Evolutionary conservation across 2,797 vertebrate species (phyloP).

Genomic region (Gastrophryne carolinensis): DNA sequence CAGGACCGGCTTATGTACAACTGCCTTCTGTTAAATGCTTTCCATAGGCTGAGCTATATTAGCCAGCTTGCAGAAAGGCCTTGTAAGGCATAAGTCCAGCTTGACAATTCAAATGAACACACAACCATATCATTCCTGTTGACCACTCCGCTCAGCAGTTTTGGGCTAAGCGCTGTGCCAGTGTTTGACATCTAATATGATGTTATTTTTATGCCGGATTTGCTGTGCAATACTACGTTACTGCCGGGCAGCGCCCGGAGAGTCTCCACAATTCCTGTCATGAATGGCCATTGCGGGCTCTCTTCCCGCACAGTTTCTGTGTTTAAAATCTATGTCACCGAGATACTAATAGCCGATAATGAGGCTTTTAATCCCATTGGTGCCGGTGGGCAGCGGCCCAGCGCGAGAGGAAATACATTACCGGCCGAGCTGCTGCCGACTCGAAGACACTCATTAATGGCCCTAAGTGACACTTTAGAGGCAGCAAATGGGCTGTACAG

Average conservation of each 20-base stretch:
- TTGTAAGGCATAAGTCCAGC: background rate
- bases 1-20: too few species aligned
- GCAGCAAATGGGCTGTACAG: background rate
- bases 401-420: background rate
- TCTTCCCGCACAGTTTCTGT: background rate
- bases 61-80: background rate
- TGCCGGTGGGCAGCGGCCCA: background rate
- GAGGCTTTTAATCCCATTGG: conserved; percentile 1
- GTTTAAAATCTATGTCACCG: conserved; percentile 15
- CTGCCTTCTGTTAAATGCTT: too few species aligned
- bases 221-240: background rate
- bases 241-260: background rate
- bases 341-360: conserved; percentile 30
- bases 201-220: conserved; percentile 17
- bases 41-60: too few species aligned
- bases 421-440: background rate
- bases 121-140: background rate
- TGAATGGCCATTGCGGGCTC: background rate
- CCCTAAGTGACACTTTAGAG: background rate
- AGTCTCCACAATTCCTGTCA: background rate
- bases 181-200: background rate
- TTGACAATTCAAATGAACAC: background rate
- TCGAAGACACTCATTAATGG: background rate
- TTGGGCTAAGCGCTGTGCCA: background rate
- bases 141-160: background rate